Base-by-base conservation (phyloP, 2,888 invertebrate species). In the Ophion obscuratus region DNA sequence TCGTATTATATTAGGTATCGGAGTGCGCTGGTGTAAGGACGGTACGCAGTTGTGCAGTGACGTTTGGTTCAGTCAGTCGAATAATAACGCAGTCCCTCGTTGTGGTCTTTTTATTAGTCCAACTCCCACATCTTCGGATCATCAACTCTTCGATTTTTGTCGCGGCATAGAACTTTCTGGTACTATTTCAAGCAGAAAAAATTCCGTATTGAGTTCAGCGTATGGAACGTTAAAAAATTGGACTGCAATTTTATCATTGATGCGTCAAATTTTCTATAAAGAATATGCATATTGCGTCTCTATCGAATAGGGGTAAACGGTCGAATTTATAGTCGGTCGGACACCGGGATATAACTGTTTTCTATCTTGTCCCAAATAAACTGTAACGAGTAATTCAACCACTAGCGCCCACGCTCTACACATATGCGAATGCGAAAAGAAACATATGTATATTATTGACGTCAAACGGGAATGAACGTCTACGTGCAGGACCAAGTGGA, bases 11-110 rank as follows among this genome's bases (percentile, higher is more conserved):
- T 92, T 92, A 92, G 24, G 91, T 47, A 70, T 31, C 44, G n/a
- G 70, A 83, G 89, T 89, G 73, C 62, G 71, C 67, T 62, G 90
- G 92, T 91, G 89, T 89, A 91, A 91, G 90, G 83, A 90, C 91
- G 90, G 90, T 89, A 90, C 91, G 91, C 92, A 92, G 92, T 91
- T 92, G 92, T 89, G 92, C 87, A 90, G 90, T 92, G 89, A 91
- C 89, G 91, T 92, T 91, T 89, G 89, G 89, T 85, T 87, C 86
- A 86, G 88, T 87, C 90, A 87, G 84, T 90, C 92, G 87, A 91
- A 90, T 91, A 92, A 92, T 90, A 91, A 90, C 90, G 90, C 90
- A 90, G 87, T 83, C 88, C 88, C 90, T 91, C 93, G 92, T 93
- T 93, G 84, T 88, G 87, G 24, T 57, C 73, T 10, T 77, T 53